phyloP scores from a whole-genome alignment of 1,140 invertebrate genomes.

The Hyles vespertilio region DNA sequence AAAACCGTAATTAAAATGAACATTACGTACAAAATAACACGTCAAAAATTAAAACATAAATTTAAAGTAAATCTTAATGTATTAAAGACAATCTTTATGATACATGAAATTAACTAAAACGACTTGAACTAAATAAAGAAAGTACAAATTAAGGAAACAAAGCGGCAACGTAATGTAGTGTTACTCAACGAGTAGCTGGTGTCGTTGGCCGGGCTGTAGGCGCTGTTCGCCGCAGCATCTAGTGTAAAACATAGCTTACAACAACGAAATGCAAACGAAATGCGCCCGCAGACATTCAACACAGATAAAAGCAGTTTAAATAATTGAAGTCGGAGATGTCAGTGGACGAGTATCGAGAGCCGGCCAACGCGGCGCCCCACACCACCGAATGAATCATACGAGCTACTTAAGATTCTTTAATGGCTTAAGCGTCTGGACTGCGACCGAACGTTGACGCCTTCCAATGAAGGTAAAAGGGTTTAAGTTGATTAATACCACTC shows the following conservation, averaged over 20 bases:
- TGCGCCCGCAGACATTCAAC: constrained; percentile 32
- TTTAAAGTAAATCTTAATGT: not conserved
- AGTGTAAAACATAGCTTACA: constrained; percentile 26
- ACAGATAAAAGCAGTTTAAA: constrained; percentile 44
- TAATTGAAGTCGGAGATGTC: constrained; percentile 46
- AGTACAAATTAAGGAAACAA: constrained; percentile 30
- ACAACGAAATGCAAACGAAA: constrained; percentile 17
- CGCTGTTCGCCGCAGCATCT: not conserved
- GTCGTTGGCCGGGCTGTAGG: constrained; percentile 14
- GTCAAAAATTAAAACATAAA: not conserved
- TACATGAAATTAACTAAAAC: not conserved
- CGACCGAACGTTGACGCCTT: constrained; percentile 31
- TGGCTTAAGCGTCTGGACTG: constrained; percentile 28
- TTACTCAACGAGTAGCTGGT: constrained; percentile 26
- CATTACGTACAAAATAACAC: not conserved
- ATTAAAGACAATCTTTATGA: not conserved
- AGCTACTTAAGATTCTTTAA: constrained; percentile 32
- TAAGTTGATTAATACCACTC: constrained; percentile 4
- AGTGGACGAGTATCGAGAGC: constrained; percentile 29
- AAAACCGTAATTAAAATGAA: not conserved
- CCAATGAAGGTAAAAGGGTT: constrained; percentile 24
- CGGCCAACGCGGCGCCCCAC: constrained; percentile 13
- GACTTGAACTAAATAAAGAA: constrained; percentile 12
- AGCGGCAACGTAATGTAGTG: constrained; percentile 22
- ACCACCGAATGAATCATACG: constrained; percentile 39